These are phyloP conservation scores for Peromyscus californicus DNA, from an alignment of 2,113 vertebrate genomes.

Conservation along the genomic window DNA sequence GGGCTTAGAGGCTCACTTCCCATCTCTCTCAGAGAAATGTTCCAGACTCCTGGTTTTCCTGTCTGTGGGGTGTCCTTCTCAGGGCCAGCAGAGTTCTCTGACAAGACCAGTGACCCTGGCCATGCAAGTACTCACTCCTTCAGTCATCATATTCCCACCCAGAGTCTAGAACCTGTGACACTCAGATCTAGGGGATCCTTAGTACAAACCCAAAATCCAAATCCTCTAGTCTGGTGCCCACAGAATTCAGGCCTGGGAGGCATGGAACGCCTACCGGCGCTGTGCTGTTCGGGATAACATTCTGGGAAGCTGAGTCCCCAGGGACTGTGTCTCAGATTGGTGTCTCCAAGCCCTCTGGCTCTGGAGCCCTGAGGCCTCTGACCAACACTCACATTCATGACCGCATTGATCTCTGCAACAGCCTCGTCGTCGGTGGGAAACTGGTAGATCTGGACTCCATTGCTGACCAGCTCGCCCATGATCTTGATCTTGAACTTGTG, in stretches of 20 bases:
- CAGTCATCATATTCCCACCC: background rate
- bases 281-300: background rate
- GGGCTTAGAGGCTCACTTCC: background rate
- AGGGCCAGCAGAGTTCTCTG: background rate
- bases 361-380: background rate
- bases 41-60: background rate
- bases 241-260: background rate
- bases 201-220: background rate
- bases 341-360: background rate
- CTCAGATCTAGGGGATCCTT: background rate
- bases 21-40: background rate
- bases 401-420: constrained; percentile 96
- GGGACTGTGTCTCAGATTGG: background rate
- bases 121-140: background rate
- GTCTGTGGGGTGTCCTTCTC: background rate
- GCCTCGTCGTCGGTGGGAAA: constrained; percentile 97
- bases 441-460: constrained; percentile 99
- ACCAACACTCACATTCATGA: constrained; percentile 95
- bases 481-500: constrained; percentile 99
- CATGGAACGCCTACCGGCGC: background rate
- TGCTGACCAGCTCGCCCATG: constrained; percentile 99
- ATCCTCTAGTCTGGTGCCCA: background rate
- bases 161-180: background rate
- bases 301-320: background rate
- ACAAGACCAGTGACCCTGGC: background rate